These are phyloP conservation scores for Cheiracanthium punctorium DNA, from an alignment of 2,888 invertebrate genomes.

Conservation along the genomic window DNA sequence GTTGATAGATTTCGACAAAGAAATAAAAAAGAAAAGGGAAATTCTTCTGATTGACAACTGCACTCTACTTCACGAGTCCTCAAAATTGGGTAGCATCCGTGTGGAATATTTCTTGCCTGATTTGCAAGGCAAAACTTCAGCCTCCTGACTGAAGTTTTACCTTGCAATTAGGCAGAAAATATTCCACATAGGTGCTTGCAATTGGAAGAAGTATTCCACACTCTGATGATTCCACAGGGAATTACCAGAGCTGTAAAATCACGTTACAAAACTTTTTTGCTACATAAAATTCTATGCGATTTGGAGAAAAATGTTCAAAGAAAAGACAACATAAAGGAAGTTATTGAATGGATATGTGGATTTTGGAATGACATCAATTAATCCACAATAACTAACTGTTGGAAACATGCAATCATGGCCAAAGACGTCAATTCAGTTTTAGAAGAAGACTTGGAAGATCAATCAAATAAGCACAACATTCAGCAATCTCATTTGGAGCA, in stretches of 20 bases:
- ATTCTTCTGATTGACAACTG: slow-evolving; percentile 14
- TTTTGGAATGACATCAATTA: neutral
- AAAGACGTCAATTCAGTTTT: neutral
- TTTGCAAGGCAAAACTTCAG: neutral
- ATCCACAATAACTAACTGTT: neutral
- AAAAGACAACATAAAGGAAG: too few species aligned
- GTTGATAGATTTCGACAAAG: slow-evolving; percentile 4
- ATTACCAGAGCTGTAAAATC: slow-evolving; percentile 12
- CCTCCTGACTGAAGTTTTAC: too few species aligned
- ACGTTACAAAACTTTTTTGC: neutral
- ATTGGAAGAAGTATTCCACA: too few species aligned
- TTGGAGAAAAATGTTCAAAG: neutral
- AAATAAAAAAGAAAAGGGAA: neutral
- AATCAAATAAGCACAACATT: neutral
- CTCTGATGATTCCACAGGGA: too few species aligned
- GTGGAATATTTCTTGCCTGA: neutral
- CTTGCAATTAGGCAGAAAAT: too few species aligned
- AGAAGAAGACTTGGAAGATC: too few species aligned
- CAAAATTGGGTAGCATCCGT: slow-evolving; percentile 3
- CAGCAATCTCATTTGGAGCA: neutral
- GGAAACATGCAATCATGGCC: neutral
- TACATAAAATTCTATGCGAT: neutral
- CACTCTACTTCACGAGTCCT: neutral
- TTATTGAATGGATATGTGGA: neutral
- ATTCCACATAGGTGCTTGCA: too few species aligned